Conservation (phyloP, 2,797 vertebrate genomes). For the Selene dorsalis region DNA sequence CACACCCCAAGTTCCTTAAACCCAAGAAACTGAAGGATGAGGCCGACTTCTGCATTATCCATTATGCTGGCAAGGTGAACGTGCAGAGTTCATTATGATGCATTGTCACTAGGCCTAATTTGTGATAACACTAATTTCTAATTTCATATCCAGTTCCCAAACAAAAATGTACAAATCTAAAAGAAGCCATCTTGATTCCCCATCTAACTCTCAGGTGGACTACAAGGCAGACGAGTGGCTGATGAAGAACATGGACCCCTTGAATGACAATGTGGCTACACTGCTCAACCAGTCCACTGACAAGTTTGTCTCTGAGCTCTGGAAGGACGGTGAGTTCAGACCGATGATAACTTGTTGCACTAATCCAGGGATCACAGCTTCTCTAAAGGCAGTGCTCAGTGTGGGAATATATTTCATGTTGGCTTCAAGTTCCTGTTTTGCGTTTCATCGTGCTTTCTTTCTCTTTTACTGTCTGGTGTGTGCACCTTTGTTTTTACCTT, state of each 20-base stretch:
- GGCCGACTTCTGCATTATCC: constrained; percentile 96
- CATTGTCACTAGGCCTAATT: not conserved
- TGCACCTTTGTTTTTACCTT: constrained; percentile 75
- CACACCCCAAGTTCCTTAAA: constrained; percentile 96
- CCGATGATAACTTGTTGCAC: constrained; percentile 32
- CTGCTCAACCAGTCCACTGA: constrained; percentile 96
- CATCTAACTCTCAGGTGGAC: constrained; percentile 87
- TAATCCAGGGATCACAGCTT: constrained; percentile 11
- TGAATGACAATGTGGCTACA: constrained; percentile 95
- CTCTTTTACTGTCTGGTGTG: constrained; percentile 63
- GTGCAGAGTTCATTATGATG: too few relatives aligned
- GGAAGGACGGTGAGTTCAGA: constrained; percentile 92
- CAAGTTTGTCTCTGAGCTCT: constrained; percentile 96
- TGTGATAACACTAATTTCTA: not conserved
- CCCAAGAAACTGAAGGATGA: constrained; percentile 98
- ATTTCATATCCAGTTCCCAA: not conserved
- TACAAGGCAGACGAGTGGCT: constrained; percentile 98
- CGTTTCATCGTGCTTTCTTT: constrained; percentile 63
- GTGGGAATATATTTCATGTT: constrained; percentile 29
- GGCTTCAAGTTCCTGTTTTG: constrained; percentile 50
- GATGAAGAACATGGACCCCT: constrained; percentile 99
- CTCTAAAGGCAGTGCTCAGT: not conserved
- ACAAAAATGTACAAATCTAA: not conserved
- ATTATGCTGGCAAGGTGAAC: constrained; percentile 96
- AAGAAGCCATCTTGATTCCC: not conserved